These are phyloP conservation scores for Anthopleura sola DNA, from an alignment of 64 coral and sea anemone genomes.

Conservation along the genomic window DNA sequence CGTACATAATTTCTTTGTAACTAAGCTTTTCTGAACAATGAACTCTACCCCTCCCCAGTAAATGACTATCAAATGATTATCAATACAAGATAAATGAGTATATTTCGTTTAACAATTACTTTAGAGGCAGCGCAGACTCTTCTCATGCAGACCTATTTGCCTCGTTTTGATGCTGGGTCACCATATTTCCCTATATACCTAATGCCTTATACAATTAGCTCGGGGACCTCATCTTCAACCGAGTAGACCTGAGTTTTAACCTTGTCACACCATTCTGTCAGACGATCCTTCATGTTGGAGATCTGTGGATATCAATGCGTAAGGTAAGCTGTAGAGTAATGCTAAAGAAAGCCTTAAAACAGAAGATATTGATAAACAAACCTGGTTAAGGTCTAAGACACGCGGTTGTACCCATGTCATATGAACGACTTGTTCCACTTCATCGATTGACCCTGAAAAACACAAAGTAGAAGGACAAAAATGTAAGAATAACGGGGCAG, in stretches of 20 bases:
- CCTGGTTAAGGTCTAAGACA: constrained; percentile 90
- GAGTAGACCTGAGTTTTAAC: constrained; percentile 91
- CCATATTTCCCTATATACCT: not conserved
- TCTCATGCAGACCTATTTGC: not conserved
- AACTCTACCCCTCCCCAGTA: no score
- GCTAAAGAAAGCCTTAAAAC: not conserved
- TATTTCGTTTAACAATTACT: not conserved
- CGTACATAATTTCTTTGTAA: no score
- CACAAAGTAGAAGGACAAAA: not conserved
- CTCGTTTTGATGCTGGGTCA: not conserved
- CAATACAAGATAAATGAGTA: not conserved
- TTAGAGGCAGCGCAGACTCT: not conserved
- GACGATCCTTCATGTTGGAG: constrained; percentile 84
- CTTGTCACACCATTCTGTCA: constrained; percentile 97
- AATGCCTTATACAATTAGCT: constrained; percentile 68
- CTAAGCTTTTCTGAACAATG: no score
- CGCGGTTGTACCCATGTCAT: constrained; percentile 98
- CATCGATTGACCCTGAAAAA: constrained; percentile 89
- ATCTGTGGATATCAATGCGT: constrained; percentile 61
- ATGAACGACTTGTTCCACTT: constrained; percentile 87
- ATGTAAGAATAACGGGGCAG: not conserved
- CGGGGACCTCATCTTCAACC: constrained; percentile 95
- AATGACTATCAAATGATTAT: not conserved
- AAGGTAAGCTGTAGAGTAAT: not conserved
- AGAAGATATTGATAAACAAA: constrained; percentile 1